phyloP scores from a whole-genome alignment of 2,113 vertebrate genomes.

The Rhea americana region DNA sequence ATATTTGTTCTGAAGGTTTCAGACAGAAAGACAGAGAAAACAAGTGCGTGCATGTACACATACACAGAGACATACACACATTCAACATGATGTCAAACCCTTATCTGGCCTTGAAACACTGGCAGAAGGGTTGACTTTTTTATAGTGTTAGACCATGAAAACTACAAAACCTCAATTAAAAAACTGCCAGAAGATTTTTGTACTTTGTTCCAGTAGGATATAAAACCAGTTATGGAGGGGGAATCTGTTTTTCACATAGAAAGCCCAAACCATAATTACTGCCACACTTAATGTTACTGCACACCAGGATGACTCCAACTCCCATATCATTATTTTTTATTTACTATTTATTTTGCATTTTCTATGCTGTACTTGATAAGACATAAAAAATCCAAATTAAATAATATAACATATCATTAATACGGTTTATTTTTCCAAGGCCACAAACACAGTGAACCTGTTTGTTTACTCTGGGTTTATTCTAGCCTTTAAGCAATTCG shows the following conservation, averaged over 20 bases:
- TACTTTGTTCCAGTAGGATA: constrained; percentile 58
- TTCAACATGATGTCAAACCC: constrained; percentile 63
- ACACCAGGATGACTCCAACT: constrained; percentile 30
- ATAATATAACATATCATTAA: constrained; percentile 56
- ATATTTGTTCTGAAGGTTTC: constrained; percentile 33
- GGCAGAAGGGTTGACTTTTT: constrained; percentile 62
- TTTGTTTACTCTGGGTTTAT: constrained; percentile 24
- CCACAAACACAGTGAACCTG: constrained; percentile 40
- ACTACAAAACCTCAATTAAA: constrained; percentile 73
- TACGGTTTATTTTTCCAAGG: constrained; percentile 41
- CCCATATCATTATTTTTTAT: constrained; percentile 64
- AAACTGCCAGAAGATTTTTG: constrained; percentile 64
- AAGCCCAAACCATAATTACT: constrained; percentile 49
- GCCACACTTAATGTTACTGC: constrained; percentile 22
- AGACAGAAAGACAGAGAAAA: not conserved
- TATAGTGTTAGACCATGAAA: constrained; percentile 61
- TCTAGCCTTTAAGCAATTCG: constrained; percentile 4
- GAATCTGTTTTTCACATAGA: constrained; percentile 40
- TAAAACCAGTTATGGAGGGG: constrained; percentile 48
- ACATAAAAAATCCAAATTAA: constrained; percentile 65
- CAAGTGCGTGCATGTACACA: not conserved
- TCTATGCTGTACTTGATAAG: constrained; percentile 48
- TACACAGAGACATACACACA: not conserved
- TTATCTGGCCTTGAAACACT: constrained; percentile 67
- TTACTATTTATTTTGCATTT: constrained; percentile 67